phyloP scores from a whole-genome alignment of 2,113 vertebrate species.

The Aldabrachelys gigantea region DNA sequence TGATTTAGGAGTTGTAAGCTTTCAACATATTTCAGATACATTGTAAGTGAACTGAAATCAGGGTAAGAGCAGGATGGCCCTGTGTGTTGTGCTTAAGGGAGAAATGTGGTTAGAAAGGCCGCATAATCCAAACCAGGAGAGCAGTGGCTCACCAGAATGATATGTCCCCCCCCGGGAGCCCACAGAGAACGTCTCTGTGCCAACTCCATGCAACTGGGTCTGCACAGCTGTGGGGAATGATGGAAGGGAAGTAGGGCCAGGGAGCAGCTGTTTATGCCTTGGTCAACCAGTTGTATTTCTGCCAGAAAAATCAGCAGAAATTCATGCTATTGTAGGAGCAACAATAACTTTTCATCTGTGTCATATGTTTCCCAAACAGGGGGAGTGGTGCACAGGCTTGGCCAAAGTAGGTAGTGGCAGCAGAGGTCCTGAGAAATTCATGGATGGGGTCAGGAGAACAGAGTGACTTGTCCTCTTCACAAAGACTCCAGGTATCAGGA shows the following conservation, averaged over 20 bases:
- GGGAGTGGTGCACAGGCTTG: conserved; percentile 49
- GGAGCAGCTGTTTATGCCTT: conserved; percentile 52
- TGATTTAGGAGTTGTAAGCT: neutral
- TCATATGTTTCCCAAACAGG: conserved; percentile 47
- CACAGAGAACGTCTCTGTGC: neutral
- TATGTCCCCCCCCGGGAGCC: neutral
- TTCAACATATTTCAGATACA: neutral
- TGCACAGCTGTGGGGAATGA: neutral
- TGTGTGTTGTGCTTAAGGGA: neutral
- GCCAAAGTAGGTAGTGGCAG: conserved; percentile 19
- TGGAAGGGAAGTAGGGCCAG: conserved; percentile 9
- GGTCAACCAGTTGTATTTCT: conserved; percentile 15
- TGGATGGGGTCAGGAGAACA: neutral
- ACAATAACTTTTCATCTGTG: conserved; percentile 45
- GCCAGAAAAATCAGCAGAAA: conserved; percentile 72
- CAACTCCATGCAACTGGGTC: neutral
- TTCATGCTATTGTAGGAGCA: conserved; percentile 8
- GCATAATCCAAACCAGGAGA: neutral
- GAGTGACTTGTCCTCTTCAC: neutral
- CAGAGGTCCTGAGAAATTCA: neutral
- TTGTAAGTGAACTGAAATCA: neutral
- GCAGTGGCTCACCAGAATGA: neutral
- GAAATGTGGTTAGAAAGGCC: neutral
- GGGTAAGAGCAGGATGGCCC: neutral
- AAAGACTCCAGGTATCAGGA: neutral